Evolutionary conservation across 2,113 vertebrate species (phyloP), one percentile per base, ranked within the genome.

Genomic region (Paedocypris sp.): DNA sequence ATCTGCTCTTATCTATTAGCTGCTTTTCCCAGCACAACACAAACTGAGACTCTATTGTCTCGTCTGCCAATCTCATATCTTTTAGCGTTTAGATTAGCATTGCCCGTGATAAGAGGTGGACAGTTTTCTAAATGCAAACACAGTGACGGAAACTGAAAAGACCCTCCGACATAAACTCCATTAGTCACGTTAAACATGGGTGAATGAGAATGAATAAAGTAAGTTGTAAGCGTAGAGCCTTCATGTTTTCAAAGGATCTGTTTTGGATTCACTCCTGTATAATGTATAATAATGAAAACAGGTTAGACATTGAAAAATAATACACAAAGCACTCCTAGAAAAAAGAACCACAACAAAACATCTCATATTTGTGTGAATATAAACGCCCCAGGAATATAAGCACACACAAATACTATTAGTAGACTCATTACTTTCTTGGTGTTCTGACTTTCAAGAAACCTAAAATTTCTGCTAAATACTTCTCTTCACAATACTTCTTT

Each of bases 151-250:
- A 19, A 41, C 18, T 4, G 26, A 15, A 31, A 32, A 38, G 25
- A 25, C 19, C 47, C 52, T 51, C 9, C 31, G 20, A 6, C 28
- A 19, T 60, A 32, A 49, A 28, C 46, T 23, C 31, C 23, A 22
- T 49, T 42, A 42, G 45, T 31, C 53, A 39, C 16, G 25, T 41
- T 41, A 10, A 18, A 51, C 64, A 45, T 38, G 31, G 31, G 29
- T 16, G 18, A 52, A 47, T 38, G 31, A 43, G 29, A 28, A 53
- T 36, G 57, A 16, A 10, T 4, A 29, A 31, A 41, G 33, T 25
- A 15, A n/a, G 9, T 23, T 13, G 9, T 35, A 6, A 19, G 38
- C 4, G 19, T 38, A 35, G 9, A 35, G 11, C 22, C 2, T 4
- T 33, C 9, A 3, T 3, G 6, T 42, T 56, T 51, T 13, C 28